Percentiles rank a stretch among this genome's conserved stretches.
These are phyloP conservation scores for Salvelinus sp. DNA, from an alignment of 2,113 vertebrate species.

Conservation along the genomic window DNA sequence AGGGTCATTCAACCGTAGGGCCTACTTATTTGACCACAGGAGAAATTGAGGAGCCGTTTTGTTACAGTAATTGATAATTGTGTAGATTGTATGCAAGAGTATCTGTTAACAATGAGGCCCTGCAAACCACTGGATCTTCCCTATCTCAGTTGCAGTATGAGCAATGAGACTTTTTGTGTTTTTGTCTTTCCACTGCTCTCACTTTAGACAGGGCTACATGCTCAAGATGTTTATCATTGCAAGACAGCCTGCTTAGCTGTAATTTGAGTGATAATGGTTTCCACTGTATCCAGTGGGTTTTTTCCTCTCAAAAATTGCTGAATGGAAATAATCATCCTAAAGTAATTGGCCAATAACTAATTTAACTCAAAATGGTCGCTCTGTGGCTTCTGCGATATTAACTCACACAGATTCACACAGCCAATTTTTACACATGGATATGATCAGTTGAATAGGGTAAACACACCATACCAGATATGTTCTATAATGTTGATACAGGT, in stretches of 20 bases:
- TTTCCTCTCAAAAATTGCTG: constrained; percentile 42
- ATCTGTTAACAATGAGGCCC: constrained; percentile 42
- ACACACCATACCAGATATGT: too few relatives aligned
- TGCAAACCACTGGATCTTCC: constrained; percentile 25
- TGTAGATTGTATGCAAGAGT: constrained; percentile 37
- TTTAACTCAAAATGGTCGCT: constrained; percentile 36
- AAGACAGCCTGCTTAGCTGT: constrained; percentile 22
- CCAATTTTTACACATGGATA: too few relatives aligned
- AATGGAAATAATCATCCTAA: constrained; percentile 47
- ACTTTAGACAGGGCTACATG: constrained; percentile 15
- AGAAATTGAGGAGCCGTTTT: constrained; percentile 47
- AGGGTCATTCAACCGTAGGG: constrained; percentile 24
- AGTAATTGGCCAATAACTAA: constrained; percentile 45
- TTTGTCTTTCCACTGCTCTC: constrained; percentile 26
- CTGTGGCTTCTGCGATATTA: too few relatives aligned
- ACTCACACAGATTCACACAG: too few relatives aligned
- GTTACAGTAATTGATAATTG: constrained; percentile 59
- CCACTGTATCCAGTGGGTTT: constrained; percentile 34
- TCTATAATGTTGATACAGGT: too few relatives aligned
- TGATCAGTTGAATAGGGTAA: too few relatives aligned
- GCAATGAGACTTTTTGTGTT: constrained; percentile 31
- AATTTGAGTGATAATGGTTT: constrained; percentile 49
- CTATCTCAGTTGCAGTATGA: not conserved
- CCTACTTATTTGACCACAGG: constrained; percentile 42
- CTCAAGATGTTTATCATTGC: constrained; percentile 53